phyloP scores from a whole-genome alignment of 2,888 invertebrate genomes.

The Diabrotica balteata region DNA sequence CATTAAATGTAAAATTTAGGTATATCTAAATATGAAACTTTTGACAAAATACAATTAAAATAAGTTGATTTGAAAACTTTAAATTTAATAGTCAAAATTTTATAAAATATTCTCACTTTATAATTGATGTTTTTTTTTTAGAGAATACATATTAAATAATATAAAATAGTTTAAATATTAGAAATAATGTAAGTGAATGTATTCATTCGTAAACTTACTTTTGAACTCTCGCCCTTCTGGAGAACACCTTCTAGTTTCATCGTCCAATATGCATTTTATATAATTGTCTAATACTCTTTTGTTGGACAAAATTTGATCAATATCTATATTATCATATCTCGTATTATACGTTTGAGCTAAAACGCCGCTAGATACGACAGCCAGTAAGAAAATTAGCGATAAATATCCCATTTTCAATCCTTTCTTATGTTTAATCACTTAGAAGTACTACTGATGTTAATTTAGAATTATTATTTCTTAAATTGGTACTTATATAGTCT shows the following conservation, averaged over 20 bases:
- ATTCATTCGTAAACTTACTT: slow-evolving; percentile 52
- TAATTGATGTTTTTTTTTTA: too few species aligned
- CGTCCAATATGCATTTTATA: slow-evolving; percentile 70
- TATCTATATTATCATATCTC: slow-evolving; percentile 60
- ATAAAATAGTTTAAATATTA: too few species aligned
- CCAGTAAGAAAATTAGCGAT: slow-evolving; percentile 12
- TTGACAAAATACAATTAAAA: too few species aligned
- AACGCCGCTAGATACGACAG: slow-evolving; percentile 15
- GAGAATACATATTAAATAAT: too few species aligned
- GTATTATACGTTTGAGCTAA: slow-evolving; percentile 38
- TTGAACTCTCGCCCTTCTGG: slow-evolving; percentile 68
- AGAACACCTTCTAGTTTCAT: slow-evolving; percentile 66
- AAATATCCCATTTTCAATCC: slow-evolving; percentile 3
- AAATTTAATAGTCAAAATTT: too few species aligned
- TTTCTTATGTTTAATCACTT: neutral
- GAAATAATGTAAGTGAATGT: too few species aligned
- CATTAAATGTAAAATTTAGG: too few species aligned
- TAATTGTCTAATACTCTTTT: slow-evolving; percentile 71
- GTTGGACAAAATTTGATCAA: slow-evolving; percentile 71
- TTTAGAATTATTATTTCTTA: neutral
- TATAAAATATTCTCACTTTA: too few species aligned
- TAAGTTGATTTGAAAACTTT: too few species aligned
- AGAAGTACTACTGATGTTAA: neutral
- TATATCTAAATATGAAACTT: too few species aligned
- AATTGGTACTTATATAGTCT: neutral